Evolutionary conservation across 2,888 invertebrate genomes (phyloP).

Genomic region (Tipula vernalis): DNA sequence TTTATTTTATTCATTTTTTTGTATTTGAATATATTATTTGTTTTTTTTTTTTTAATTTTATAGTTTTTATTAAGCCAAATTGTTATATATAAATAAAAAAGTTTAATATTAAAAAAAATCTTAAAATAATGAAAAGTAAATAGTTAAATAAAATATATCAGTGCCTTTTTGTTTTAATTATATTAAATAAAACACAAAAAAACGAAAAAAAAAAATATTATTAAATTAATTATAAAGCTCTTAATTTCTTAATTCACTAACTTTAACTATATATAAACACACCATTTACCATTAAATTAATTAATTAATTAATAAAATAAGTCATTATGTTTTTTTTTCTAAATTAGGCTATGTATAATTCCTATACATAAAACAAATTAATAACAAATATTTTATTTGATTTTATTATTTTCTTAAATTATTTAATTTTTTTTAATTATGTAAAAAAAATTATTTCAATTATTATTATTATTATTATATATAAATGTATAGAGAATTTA

Average conservation of each 20-base stretch:
- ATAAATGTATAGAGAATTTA: background rate
- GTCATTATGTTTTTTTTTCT: background rate
- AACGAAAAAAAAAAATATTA: background rate
- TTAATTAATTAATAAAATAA: background rate
- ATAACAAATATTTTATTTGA: background rate
- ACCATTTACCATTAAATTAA: background rate
- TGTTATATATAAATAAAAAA: background rate
- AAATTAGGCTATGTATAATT: background rate
- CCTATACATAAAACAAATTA: background rate
- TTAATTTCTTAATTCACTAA: background rate
- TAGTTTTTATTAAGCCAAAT: background rate
- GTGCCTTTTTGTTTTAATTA: slow-evolving; percentile 4
- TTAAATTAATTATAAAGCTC: background rate
- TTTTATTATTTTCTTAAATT: background rate
- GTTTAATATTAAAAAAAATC: background rate
- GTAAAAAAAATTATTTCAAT: background rate
- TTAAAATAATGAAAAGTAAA: background rate
- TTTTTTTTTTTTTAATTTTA: background rate
- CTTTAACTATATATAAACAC: background rate
- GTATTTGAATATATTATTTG: background rate
- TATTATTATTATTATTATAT: background rate
- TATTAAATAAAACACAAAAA: slow-evolving; percentile 1
- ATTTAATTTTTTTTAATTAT: background rate
- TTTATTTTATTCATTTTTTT: background rate
- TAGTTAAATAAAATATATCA: background rate